Conservation (phyloP, 2,888 invertebrate species). For the Taphrorychus bicolor region DNA sequence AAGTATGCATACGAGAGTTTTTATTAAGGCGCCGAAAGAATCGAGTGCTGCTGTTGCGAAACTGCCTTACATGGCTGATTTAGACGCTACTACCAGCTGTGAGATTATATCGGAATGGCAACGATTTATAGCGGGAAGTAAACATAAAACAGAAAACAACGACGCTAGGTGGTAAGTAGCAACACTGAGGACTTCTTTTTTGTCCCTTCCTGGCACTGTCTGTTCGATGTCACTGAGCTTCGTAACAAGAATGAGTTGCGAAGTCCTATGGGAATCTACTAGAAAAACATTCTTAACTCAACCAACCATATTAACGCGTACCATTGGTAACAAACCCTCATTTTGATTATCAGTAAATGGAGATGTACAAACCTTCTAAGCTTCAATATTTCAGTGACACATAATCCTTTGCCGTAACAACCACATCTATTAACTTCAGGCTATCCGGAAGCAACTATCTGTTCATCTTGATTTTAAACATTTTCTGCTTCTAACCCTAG, state of each 20-base stretch:
- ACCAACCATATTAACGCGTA: too few species aligned
- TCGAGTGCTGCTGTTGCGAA: slow-evolving; percentile 4
- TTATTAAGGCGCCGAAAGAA: slow-evolving; percentile 3
- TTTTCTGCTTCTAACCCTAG: too few species aligned
- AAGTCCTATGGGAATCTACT: too few species aligned
- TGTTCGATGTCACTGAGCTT: not conserved
- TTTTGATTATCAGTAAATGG: too few species aligned
- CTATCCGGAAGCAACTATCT: too few species aligned
- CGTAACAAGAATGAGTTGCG: not conserved
- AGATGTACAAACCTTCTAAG: too few species aligned
- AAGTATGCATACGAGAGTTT: slow-evolving; percentile 32
- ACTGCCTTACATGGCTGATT: not conserved
- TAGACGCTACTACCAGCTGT: not conserved
- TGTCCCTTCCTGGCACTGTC: not conserved
- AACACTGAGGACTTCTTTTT: not conserved
- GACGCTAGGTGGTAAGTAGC: not conserved
- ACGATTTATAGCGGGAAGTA: not conserved
- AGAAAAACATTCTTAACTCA: too few species aligned
- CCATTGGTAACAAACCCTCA: too few species aligned
- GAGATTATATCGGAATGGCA: not conserved
- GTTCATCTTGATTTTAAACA: too few species aligned
- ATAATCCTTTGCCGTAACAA: too few species aligned
- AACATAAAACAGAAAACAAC: not conserved
- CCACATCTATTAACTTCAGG: too few species aligned
- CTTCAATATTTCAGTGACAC: too few species aligned